Base-by-base conservation (phyloP, 2,888 invertebrate species). In the Mylabris sibirica region DNA sequence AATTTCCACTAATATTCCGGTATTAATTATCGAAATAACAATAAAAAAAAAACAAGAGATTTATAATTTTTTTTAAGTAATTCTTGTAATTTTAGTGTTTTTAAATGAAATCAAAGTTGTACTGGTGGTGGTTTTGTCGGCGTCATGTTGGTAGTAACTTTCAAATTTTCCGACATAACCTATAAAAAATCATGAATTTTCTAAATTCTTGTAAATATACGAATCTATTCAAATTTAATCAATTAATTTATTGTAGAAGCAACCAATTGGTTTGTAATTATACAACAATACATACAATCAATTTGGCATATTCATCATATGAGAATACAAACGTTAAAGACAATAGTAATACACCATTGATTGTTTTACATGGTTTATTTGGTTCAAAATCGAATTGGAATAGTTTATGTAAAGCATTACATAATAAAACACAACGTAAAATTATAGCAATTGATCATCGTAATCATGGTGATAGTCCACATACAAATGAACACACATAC, bases 391-490 rank as follows among this genome's bases (percentile, higher is more conserved):
- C 87, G 68, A 96, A 97, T 81, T 98, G 97, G 96, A 90, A 92
- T 75, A 89, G 91, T 44, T 84, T 97, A 17, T 91, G 93, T 1
- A 95, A 93, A 73, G 79, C 72, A 6, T 80, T 78, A 66, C 77
- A 78, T 70, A 88, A 89, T 70, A 88, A 87, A 65, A 91, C 89
- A 90, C 73, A 41, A 3, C 70, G 70, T 0, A 70, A 68, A 44
- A 44, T 70, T 5, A 65, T 70, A 8, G 70, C 70, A 4, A 88
- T 97, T 38, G 99, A 99, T 86, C 93, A 94, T 6, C 88, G 98
- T 81, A 98, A 99, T 85, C 99, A 99, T 85, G 99, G 98, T 0
- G 95, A 96, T 72, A 97, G 97, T 80, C 92, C 94, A 0, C 97
- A 97, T 82, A 86, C 90, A 0, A 76, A 87, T 0, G 88, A 90